These are phyloP conservation scores for Habroteleia sp. DNA, from an alignment of 2,888 invertebrate genomes.

Conservation along the genomic window DNA sequence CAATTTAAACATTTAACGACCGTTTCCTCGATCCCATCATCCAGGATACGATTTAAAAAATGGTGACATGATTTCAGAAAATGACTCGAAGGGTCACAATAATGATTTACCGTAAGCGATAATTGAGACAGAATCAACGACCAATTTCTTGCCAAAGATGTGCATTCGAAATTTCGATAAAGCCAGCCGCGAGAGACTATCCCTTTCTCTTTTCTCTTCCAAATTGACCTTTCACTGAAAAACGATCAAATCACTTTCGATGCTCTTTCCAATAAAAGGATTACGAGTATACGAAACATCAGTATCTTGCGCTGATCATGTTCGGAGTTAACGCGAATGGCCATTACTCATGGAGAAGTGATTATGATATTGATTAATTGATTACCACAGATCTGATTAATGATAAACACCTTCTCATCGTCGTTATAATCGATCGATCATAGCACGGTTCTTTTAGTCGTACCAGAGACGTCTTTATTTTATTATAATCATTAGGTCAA, in stretches of 20 bases:
- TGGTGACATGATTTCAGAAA: not conserved
- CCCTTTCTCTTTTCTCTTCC: slow-evolving; percentile 74
- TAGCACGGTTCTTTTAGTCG: not conserved
- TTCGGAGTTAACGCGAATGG: slow-evolving; percentile 36
- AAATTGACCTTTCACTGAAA: slow-evolving; percentile 71
- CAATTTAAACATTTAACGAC: slow-evolving; percentile 2
- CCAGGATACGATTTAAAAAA: not conserved
- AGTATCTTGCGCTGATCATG: slow-evolving; percentile 55
- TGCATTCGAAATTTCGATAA: slow-evolving; percentile 61
- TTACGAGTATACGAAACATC: slow-evolving; percentile 25
- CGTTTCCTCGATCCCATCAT: slow-evolving; percentile 7
- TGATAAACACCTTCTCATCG: slow-evolving; percentile 38
- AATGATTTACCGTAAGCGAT: slow-evolving; percentile 8
- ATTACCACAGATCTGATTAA: slow-evolving; percentile 28
- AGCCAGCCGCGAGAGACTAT: slow-evolving; percentile 44
- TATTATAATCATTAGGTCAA: too few relatives aligned
- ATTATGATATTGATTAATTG: slow-evolving; percentile 58
- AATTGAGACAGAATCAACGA: slow-evolving; percentile 24
- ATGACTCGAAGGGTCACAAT: not conserved
- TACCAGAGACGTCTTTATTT: slow-evolving; percentile 8
- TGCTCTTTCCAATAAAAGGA: slow-evolving; percentile 64
- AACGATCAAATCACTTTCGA: slow-evolving; percentile 63
- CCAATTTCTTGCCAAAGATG: slow-evolving; percentile 37
- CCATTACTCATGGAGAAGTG: slow-evolving; percentile 41
- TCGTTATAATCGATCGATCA: slow-evolving; percentile 15